Evolutionary conservation across 1,140 invertebrate species (phyloP).

Genomic region (Liolophura sinensis): DNA sequence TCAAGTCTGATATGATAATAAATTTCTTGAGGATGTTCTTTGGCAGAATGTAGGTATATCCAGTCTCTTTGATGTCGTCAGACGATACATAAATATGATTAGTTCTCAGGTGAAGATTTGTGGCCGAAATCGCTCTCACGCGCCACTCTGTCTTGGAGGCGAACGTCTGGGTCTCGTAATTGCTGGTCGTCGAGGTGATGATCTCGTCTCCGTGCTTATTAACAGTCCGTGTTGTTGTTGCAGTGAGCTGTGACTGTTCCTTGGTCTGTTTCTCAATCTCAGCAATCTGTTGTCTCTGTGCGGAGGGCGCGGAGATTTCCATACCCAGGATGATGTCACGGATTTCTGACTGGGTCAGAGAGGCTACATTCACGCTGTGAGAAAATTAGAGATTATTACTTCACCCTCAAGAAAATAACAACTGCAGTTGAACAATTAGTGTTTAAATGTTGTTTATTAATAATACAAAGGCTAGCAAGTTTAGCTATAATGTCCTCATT

Average conservation of each 20-base stretch:
- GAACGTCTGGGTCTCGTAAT: conserved; percentile 98
- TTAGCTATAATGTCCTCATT: neutral
- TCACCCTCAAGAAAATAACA: neutral
- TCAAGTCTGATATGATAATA: conserved; percentile 96
- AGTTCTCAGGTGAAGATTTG: conserved; percentile 96
- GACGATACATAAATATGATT: conserved; percentile 99
- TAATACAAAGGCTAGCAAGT: neutral
- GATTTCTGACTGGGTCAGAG: conserved; percentile 98
- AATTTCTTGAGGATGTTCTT: conserved; percentile 99
- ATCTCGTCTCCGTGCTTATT: conserved; percentile 99
- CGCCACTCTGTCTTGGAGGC: conserved; percentile 99
- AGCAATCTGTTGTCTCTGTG: conserved; percentile 97
- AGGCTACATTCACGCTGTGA: conserved; percentile 92
- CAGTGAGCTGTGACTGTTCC: conserved; percentile 97
- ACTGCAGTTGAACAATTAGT: neutral
- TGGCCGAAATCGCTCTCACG: conserved; percentile 96
- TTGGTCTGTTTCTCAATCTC: conserved; percentile 99
- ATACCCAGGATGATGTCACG: conserved; percentile 99
- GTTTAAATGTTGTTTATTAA: neutral
- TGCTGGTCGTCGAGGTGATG: conserved; percentile 97
- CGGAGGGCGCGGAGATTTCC: conserved; percentile 99
- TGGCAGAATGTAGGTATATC: conserved; percentile 97
- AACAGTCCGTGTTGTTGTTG: conserved; percentile 96
- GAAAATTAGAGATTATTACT: conserved; percentile 7
- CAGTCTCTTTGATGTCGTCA: conserved; percentile 99